Evolutionary conservation across 2,888 invertebrate genomes (phyloP).

Genomic region (Hofmannophila pseudospretella): DNA sequence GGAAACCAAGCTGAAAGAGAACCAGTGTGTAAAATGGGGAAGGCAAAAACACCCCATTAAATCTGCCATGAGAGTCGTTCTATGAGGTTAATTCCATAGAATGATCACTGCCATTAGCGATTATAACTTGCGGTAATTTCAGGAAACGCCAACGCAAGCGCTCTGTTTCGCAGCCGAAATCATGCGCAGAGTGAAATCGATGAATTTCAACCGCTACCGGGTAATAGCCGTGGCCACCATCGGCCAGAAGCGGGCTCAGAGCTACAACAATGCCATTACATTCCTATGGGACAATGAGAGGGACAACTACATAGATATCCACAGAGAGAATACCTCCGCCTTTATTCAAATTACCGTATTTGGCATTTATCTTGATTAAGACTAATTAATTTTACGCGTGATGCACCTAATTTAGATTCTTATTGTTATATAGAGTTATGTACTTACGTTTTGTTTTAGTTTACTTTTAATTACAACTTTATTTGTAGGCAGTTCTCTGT

Average conservation of each 20-base stretch:
- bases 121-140: too few species aligned
- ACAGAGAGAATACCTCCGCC: slow-evolving; percentile 29
- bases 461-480: too few species aligned
- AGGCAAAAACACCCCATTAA: too few species aligned
- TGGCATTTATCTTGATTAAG: slow-evolving; percentile 46
- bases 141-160: slow-evolving; percentile 38
- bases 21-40: too few species aligned
- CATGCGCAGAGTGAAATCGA: slow-evolving; percentile 43
- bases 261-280: slow-evolving; percentile 55
- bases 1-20: too few species aligned
- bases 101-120: too few species aligned
- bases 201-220: slow-evolving; percentile 53
- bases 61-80: too few species aligned
- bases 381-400: slow-evolving; percentile 1
- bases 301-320: slow-evolving; percentile 38
- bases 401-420: not conserved
- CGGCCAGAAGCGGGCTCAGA: slow-evolving; percentile 54
- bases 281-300: slow-evolving; percentile 64
- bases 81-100: too few species aligned
- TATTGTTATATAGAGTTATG: too few species aligned
- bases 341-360: slow-evolving; percentile 61
- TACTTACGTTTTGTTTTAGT: too few species aligned
- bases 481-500: too few species aligned
- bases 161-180: slow-evolving; percentile 44
- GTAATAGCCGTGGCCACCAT: slow-evolving; percentile 35